A percentile compares a stretch with the other conserved stretches of the same genome.
Evolutionary conservation across 2,797 vertebrate genomes (phyloP).

Genomic region (Anomalospiza imberbis): DNA sequence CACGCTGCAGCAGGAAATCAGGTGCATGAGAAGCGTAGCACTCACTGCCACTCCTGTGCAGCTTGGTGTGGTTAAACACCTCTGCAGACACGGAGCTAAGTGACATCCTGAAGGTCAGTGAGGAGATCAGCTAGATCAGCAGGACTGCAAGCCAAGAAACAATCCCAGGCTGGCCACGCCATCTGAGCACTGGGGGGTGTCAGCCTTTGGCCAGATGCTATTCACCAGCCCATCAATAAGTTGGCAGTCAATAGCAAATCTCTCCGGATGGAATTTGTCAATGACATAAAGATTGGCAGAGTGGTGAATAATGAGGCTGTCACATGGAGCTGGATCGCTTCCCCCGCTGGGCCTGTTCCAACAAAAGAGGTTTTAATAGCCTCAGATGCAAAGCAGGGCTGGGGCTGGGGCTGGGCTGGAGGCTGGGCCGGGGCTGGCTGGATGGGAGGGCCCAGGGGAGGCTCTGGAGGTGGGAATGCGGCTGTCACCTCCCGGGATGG

Average conservation of each 20-base stretch:
- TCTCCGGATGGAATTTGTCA: background rate
- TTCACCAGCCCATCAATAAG: background rate
- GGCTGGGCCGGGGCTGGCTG: background rate
- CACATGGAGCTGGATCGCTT: background rate
- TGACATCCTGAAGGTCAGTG: background rate
- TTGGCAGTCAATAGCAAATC: background rate
- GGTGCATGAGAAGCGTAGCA: fast-evolving
- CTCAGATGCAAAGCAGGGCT: background rate
- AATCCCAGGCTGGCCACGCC: background rate
- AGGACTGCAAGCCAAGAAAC: background rate
- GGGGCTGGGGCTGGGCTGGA: background rate
- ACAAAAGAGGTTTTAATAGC: background rate
- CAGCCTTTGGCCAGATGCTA: background rate
- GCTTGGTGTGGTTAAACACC: background rate
- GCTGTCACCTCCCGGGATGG: background rate
- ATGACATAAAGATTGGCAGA: conserved; percentile 32
- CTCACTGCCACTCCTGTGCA: background rate
- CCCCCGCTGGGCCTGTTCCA: background rate
- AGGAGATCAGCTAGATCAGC: background rate
- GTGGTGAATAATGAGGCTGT: conserved; percentile 8
- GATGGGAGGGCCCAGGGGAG: background rate
- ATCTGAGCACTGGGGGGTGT: background rate
- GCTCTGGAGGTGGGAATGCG: background rate
- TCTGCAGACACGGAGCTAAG: background rate
- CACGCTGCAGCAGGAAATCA: background rate